A percentile compares a stretch with the other conserved stretches of the same genome.
Evolutionary conservation across 2,113 vertebrate genomes (phyloP).

Genomic region (Hystrix brachyura): DNA sequence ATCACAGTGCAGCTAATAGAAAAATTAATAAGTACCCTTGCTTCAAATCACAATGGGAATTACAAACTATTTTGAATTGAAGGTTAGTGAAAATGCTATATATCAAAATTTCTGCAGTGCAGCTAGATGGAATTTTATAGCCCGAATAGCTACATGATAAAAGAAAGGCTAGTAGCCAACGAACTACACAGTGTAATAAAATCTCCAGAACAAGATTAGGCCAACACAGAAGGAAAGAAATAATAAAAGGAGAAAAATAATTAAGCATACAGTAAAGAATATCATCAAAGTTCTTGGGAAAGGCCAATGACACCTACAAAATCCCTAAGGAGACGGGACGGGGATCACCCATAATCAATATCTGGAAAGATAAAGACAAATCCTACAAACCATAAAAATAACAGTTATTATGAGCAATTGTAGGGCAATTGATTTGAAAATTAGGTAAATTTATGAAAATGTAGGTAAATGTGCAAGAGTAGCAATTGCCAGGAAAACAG

Average conservation of each 20-base stretch:
- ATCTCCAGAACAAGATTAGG: neutral
- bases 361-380: neutral
- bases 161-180: neutral
- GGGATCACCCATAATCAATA: neutral
- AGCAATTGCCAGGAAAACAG: constrained; percentile 34
- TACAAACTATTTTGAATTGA: neutral
- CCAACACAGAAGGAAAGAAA: neutral
- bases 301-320: neutral
- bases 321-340: neutral
- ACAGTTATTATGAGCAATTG: neutral
- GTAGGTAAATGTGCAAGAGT: neutral
- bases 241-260: neutral
- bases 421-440: neutral
- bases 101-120: neutral
- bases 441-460: neutral
- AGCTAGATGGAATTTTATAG: neutral
- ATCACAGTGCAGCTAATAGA: neutral
- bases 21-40: neutral
- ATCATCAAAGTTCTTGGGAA: neutral
- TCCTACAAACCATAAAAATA: neutral
- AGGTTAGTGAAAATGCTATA: neutral
- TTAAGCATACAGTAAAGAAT: neutral
- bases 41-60: neutral
- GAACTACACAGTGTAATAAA: neutral
- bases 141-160: neutral